These are phyloP conservation scores for Noctuana brunneofusca DNA, from an alignment of 2,888 invertebrate species.

Conservation along the genomic window DNA sequence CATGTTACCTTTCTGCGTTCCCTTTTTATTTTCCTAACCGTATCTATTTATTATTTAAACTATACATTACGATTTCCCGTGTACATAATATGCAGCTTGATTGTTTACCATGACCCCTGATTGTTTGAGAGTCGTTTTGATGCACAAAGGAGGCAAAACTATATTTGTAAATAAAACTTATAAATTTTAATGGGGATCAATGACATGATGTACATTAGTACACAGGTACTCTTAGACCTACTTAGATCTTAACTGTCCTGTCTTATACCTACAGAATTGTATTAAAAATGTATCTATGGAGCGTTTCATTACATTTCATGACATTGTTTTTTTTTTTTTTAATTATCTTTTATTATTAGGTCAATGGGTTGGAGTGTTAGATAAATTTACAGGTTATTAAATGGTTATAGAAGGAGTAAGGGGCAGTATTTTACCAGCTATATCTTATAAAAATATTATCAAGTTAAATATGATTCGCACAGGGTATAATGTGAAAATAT, in stretches of 20 bases:
- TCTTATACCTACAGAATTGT: conserved; percentile 57
- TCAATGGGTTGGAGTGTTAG: conserved; percentile 55
- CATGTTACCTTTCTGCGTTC: conserved; percentile 59
- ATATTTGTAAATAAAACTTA: conserved; percentile 80
- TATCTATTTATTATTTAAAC: conserved; percentile 27
- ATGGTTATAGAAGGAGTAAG: conserved; percentile 70
- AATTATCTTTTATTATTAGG: conserved; percentile 49
- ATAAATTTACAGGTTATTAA: conserved; percentile 62
- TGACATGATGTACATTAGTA: conserved; percentile 77
- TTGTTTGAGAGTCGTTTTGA: conserved; percentile 49
- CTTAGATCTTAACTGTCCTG: conserved; percentile 73
- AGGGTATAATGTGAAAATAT: conserved; percentile 78
- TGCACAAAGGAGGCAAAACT: conserved; percentile 66
- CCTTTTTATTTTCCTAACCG: conserved; percentile 41
- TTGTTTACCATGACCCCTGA: conserved; percentile 29
- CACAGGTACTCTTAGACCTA: conserved; percentile 78
- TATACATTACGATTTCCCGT: conserved; percentile 39
- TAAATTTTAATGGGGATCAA: conserved; percentile 81
- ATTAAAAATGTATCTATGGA: conserved; percentile 56
- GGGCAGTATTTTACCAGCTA: conserved; percentile 74
- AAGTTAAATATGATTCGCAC: conserved; percentile 74
- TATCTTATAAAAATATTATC: conserved; percentile 73
- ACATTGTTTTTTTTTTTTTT: conserved; percentile 46
- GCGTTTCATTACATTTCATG: conserved; percentile 58
- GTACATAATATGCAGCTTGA: conserved; percentile 31